phyloP scores from a whole-genome alignment of 2,797 vertebrate species.

The Triplophysa yarkandensis region DNA sequence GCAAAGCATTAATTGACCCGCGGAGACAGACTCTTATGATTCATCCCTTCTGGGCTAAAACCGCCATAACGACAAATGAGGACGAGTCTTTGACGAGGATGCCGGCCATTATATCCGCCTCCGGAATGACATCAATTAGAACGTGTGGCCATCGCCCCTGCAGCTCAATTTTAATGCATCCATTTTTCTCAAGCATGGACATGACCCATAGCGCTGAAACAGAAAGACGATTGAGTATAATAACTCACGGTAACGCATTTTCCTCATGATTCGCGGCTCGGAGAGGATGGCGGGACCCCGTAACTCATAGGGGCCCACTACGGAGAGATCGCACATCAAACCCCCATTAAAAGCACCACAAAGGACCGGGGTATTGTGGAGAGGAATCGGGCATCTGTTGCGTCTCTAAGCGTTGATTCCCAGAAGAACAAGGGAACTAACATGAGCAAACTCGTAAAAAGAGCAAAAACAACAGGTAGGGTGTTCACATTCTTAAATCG shows the following conservation, averaged over 20 bases:
- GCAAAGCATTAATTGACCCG: conserved; percentile 60
- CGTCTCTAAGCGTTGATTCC: conserved; percentile 34
- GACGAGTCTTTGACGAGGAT: conserved; percentile 35
- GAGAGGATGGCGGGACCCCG: conserved; percentile 43
- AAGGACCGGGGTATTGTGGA: conserved; percentile 29
- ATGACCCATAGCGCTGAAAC: conserved; percentile 49
- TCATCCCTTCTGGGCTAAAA: conserved; percentile 47
- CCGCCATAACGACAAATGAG: conserved; percentile 35
- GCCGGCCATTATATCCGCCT: conserved; percentile 38
- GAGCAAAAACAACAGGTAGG: conserved; percentile 35
- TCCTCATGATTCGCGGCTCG: conserved; percentile 45
- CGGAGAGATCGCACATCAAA: conserved; percentile 54
- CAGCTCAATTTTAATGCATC: conserved; percentile 58
- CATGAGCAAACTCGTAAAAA: conserved; percentile 36
- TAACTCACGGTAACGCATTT: conserved; percentile 57
- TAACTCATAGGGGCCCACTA: conserved; percentile 61
- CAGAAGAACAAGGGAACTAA: conserved; percentile 38
- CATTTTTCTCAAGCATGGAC: conserved; percentile 52
- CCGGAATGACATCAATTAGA: conserved; percentile 57
- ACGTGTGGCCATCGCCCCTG: conserved; percentile 58
- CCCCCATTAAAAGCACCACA: conserved; percentile 56
- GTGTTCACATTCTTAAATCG: conserved; percentile 42
- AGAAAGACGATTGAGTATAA: conserved; percentile 33
- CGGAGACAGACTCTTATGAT: conserved; percentile 47
- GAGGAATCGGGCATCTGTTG: conserved; percentile 55